Conservation (phyloP, 2,797 vertebrate species). For the Gymnoscopelus microlampas region DNA sequence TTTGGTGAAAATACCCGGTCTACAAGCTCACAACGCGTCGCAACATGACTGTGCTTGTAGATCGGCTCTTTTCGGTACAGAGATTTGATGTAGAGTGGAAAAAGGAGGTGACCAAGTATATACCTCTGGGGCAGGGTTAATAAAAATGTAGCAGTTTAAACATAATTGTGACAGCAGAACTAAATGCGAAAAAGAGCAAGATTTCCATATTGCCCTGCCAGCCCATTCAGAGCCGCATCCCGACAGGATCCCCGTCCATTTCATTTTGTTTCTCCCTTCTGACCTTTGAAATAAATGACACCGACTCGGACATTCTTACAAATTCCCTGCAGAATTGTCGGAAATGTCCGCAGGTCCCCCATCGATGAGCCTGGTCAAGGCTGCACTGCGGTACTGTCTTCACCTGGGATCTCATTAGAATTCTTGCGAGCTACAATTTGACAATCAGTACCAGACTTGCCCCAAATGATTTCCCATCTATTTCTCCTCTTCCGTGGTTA, state of each 20-base stretch:
- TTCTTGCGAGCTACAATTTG: slow-evolving; percentile 37
- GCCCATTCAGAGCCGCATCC: not conserved
- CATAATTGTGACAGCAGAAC: not conserved
- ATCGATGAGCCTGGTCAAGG: not conserved
- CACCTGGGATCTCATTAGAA: slow-evolving; percentile 44
- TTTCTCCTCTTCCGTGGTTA: slow-evolving; percentile 21
- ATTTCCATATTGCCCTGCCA: not conserved
- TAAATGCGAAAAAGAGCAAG: not conserved
- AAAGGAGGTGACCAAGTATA: too few relatives aligned
- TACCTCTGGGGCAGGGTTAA: too few relatives aligned
- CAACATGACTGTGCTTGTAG: too few relatives aligned
- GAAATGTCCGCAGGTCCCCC: not conserved
- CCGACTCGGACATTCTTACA: slow-evolving; percentile 2
- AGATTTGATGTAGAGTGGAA: too few relatives aligned
- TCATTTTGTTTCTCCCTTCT: not conserved
- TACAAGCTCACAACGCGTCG: too few relatives aligned
- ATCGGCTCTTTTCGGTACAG: too few relatives aligned
- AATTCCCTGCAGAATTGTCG: slow-evolving; percentile 5
- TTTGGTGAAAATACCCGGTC: too few relatives aligned
- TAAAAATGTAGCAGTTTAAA: not conserved
- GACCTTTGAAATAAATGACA: slow-evolving; percentile 20
- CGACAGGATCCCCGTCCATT: not conserved
- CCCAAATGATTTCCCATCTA: slow-evolving; percentile 40
- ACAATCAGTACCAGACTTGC: slow-evolving; percentile 31
- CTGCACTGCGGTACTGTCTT: slow-evolving; percentile 24